Percentiles rank a stretch among this genome's conserved stretches.
Conservation (phyloP, 1,140 invertebrate genomes). For the Calosoma granatense region DNA sequence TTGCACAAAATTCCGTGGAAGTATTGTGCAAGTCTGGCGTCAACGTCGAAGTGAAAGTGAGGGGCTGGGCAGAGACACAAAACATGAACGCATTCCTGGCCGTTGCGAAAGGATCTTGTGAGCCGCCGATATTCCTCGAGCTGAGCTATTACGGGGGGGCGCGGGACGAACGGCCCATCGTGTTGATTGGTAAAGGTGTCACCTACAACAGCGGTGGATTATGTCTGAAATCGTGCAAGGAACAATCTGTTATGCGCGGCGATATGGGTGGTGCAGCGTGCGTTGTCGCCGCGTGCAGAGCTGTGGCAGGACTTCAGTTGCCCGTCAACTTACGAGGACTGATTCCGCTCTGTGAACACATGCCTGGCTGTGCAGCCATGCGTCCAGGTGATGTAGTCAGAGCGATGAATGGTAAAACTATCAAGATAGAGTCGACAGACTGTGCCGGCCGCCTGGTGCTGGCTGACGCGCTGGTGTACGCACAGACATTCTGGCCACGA, state of each 20-base stretch:
- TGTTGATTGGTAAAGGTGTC: conserved; percentile 44
- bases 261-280: conserved; percentile 62
- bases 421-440: conserved; percentile 56
- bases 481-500: conserved; percentile 46
- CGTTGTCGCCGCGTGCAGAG: conserved; percentile 41
- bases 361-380: conserved; percentile 48
- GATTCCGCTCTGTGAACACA: conserved; percentile 53
- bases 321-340: conserved; percentile 45
- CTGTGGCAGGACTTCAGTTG: conserved; percentile 41
- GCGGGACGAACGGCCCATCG: conserved; percentile 34
- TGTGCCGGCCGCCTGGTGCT: conserved; percentile 53
- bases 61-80: conserved; percentile 46
- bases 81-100: conserved; percentile 54
- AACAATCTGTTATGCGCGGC: conserved; percentile 51
- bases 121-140: conserved; percentile 53
- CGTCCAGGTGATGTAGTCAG: conserved; percentile 55
- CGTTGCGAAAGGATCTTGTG: conserved; percentile 47
- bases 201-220: conserved; percentile 60
- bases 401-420: conserved; percentile 53
- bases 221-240: conserved; percentile 43
- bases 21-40: conserved; percentile 37
- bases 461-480: conserved; percentile 53
- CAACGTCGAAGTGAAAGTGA: conserved; percentile 42
- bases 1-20: conserved; percentile 41
- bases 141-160: conserved; percentile 39